Base-by-base conservation (phyloP, 2,888 invertebrate species). In the Alviniconcha strummeri region DNA sequence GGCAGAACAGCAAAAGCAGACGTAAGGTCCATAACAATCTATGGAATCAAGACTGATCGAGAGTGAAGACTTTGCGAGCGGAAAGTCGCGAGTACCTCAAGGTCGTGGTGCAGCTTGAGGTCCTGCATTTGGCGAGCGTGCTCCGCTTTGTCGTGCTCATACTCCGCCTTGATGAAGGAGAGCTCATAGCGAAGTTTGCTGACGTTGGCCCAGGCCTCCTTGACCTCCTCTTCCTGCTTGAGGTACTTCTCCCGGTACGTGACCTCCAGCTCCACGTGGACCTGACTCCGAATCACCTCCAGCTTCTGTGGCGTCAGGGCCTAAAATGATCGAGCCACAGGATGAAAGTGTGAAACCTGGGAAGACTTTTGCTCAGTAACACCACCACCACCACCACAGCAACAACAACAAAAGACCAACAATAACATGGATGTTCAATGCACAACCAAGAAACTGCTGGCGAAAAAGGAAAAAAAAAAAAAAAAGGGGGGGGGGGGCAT, bases 81-180 rank as follows among this genome's bases (percentile, higher is more conserved):
- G 36, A 36, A 36, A 36, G 36, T 36, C 36, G 36, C 3, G 36
- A 36, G 74, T 57, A 93, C 93, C 92, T 93, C 93, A 60, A 92
- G 91, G 77, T 93, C 92, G 84, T 93, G 91, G 82, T 91, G 90
- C 77, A 93, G 87, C 83, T 90, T 91, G 83, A 92, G 77, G 84
- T 94, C 93, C 15, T 92, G 91, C 17, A 92, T 17, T 15, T 92
- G 88, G 55, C 91, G 88, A 80, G 88, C 87, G 85, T 92, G 89
- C 82, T 93, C 91, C 17, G 87, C 83, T 60, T 89, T 88, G 72
- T 92, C 91, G 85, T 93, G 93, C 67, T 94, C 93, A 85, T 92
- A 94, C 88, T 94, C 93, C 0, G 93, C 90, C 87, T 93, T 93
- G 54, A 93, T 85, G 86, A 94, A 94, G 78, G 91, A 89, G 56